Percentiles rank a stretch among this genome's conserved stretches.
Conservation (phyloP, 1,140 invertebrate species). For the Pseudobourletiella spinata region DNA sequence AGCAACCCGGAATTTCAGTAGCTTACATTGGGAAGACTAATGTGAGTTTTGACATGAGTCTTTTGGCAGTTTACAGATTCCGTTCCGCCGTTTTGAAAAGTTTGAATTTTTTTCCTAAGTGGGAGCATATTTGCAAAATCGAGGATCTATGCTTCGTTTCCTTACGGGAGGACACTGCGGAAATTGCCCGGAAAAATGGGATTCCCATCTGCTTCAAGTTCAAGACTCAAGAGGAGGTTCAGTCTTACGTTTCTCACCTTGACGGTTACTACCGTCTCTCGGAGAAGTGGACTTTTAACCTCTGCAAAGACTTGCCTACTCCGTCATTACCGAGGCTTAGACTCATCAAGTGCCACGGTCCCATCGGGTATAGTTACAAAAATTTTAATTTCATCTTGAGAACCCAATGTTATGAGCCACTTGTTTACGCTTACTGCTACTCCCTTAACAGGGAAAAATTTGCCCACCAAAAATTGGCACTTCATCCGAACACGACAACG, state of each 20-base stretch:
- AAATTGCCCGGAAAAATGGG: slow-evolving; percentile 66
- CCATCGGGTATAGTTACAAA: too few species aligned
- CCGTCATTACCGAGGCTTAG: slow-evolving; percentile 65
- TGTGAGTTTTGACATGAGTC: slow-evolving; percentile 44
- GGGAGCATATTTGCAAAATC: slow-evolving; percentile 64
- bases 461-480: slow-evolving; percentile 68
- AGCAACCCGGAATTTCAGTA: slow-evolving; percentile 56
- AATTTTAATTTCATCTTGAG: too few species aligned
- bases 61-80: neutral
- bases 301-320: slow-evolving; percentile 67
- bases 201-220: slow-evolving; percentile 68
- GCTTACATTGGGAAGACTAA: slow-evolving; percentile 51
- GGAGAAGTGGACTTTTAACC: slow-evolving; percentile 80
- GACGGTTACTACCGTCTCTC: slow-evolving; percentile 81
- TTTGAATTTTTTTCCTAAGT: slow-evolving; percentile 42
- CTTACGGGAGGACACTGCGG: slow-evolving; percentile 59
- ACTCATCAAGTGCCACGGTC: slow-evolving; percentile 72
- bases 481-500: slow-evolving; percentile 59
- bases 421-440: neutral
- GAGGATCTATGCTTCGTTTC: slow-evolving; percentile 73
- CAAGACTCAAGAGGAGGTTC: slow-evolving; percentile 48
- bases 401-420: too few species aligned
- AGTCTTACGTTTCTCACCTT: slow-evolving; percentile 71
- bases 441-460: slow-evolving; percentile 60
- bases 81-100: slow-evolving; percentile 14